Base-by-base conservation (phyloP, 2,797 vertebrate species). In the Antrozous pallidus region DNA sequence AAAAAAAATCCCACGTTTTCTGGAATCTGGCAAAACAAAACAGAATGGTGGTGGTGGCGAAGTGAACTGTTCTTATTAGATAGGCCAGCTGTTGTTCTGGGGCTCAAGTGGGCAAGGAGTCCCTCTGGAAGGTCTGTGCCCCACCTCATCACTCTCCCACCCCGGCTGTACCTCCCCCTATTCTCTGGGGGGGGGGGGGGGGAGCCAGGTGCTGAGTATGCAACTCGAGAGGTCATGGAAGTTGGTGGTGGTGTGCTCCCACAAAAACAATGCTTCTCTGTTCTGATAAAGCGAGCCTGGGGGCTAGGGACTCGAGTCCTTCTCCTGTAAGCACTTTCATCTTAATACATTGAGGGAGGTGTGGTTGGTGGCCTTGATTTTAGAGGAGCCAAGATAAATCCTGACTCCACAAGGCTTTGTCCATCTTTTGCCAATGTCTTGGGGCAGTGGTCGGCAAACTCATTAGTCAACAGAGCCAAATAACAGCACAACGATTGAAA, bases 1-100 rank as follows among this genome's bases (percentile, higher is more conserved):
- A 93, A 93, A 92, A 51, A 92, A 93, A 92, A 54, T 24, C 22
- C 47, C 36, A 26, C 58, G 77, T 89, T 69, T 95, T 93, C 38
- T 13, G 3, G 61, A 85, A 92, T 40, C 36, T 73, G 74, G 56
- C 9, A 49, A 49, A 74, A 38, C 26, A 54, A 45, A 8, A 38
- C 38, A 26, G 17, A 45, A 33, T 22, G 45, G 17, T n/a, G 40
- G 47, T 12, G 38, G 3, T 36, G 51, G 8, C 42, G 54, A 5
- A 28, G 33, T 31, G 28, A 63, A 24, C 17, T 79, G 71, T 86
- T 75, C 5, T 73, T 56, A 38, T 17, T 17, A 80, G 17, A 24
- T 91, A 73, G 33, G 38, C 38, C 69, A 77, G 61, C 65, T 49
- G 11, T 17, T 75, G 47, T 51, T 83, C 80, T 3, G 16, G 69